phyloP scores from a whole-genome alignment of 1,140 invertebrate species.

The Drepana arcuata region DNA sequence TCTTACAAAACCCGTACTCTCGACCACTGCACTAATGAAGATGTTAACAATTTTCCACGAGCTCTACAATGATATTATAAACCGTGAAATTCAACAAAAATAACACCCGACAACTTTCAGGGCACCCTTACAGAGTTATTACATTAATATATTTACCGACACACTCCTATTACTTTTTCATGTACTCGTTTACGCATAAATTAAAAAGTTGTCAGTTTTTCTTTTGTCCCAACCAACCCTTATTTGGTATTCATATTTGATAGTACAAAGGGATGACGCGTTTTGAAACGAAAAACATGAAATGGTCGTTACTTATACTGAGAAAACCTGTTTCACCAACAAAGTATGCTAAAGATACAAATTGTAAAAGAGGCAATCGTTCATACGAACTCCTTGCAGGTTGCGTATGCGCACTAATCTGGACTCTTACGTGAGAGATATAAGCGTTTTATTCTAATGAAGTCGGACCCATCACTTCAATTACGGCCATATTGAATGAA shows the following conservation, averaged over 20 bases:
- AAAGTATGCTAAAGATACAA: conserved; percentile 67
- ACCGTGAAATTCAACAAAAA: conserved; percentile 69
- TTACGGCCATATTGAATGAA: conserved; percentile 68
- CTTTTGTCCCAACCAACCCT: conserved; percentile 69
- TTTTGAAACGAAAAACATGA: conserved; percentile 54
- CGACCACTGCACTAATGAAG: conserved; percentile 52
- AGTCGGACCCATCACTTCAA: conserved; percentile 41
- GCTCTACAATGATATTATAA: conserved; percentile 45
- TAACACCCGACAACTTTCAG: conserved; percentile 35
- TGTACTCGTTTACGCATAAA: conserved; percentile 69
- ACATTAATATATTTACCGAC: conserved; percentile 70
- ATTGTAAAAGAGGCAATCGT: conserved; percentile 68
- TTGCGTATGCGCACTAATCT: conserved; percentile 31
- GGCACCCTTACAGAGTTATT: conserved; percentile 57
- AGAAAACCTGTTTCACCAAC: conserved; percentile 62
- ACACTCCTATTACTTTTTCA: conserved; percentile 69
- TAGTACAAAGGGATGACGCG: conserved; percentile 60
- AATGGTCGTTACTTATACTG: conserved; percentile 51
- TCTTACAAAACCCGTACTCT: too few relatives aligned
- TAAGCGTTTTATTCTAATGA: conserved; percentile 50
- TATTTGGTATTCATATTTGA: conserved; percentile 71
- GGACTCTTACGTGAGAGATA: conserved; percentile 32
- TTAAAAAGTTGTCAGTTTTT: conserved; percentile 66
- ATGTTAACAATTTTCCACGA: conserved; percentile 56
- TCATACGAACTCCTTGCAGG: conserved; percentile 48